Conservation (phyloP, 2,113 vertebrate genomes). For the Myotis yumanensis region DNA sequence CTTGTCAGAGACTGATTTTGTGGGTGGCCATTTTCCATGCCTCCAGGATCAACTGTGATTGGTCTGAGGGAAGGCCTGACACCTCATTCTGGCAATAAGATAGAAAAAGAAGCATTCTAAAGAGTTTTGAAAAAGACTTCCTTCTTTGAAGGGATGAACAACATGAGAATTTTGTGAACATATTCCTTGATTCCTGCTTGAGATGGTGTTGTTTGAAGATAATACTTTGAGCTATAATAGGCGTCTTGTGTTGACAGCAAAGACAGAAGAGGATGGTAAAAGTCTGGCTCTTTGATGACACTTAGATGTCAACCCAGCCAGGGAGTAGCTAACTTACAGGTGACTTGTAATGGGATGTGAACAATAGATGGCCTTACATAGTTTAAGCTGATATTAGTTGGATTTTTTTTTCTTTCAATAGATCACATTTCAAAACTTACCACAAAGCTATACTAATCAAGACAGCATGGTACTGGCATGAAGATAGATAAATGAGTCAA, state of each 20-base stretch:
- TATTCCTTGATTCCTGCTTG: conserved; percentile 7
- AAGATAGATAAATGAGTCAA: neutral
- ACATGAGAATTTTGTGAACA: neutral
- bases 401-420: neutral
- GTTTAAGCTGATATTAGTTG: neutral
- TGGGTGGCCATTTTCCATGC: neutral
- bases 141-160: conserved; percentile 17
- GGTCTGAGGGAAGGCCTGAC: neutral
- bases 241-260: neutral
- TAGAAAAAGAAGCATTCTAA: neutral
- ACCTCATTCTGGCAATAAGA: neutral
- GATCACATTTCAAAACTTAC: neutral
- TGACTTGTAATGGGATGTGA: neutral
- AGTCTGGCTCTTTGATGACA: neutral
- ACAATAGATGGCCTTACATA: neutral
- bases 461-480: neutral
- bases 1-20: conserved; percentile 6
- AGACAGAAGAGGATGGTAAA: neutral
- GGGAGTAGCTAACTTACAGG: neutral
- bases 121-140: neutral
- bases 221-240: neutral
- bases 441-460: conserved; percentile 1
- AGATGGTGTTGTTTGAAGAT: neutral
- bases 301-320: neutral
- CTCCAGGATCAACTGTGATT: neutral